phyloP scores from a whole-genome alignment of 2,797 vertebrate genomes.

The Myotis pilosus region DNA sequence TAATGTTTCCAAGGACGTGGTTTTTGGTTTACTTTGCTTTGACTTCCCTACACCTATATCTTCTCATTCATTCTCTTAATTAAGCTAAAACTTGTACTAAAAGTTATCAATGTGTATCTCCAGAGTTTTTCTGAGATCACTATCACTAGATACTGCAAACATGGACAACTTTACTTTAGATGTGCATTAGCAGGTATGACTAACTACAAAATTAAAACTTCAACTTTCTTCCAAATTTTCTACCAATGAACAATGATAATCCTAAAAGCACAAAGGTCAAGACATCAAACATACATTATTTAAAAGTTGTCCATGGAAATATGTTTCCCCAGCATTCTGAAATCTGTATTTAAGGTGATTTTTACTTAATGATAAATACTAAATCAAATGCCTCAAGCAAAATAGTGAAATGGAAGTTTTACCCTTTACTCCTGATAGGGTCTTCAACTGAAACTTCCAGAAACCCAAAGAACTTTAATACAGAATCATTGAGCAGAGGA shows the following conservation, averaged over 20 bases:
- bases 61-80: not conserved
- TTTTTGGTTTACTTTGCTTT: not conserved
- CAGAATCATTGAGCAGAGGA: not conserved
- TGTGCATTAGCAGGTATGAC: not conserved
- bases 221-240: not conserved
- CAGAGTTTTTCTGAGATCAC: not conserved
- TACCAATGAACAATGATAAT: not conserved
- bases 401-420: not conserved
- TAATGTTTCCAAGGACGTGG: not conserved
- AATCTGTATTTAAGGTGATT: not conserved
- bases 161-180: not conserved
- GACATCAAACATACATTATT: not conserved
- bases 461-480: not conserved
- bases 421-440: not conserved
- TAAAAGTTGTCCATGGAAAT: not conserved
- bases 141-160: not conserved
- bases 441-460: not conserved
- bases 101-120: not conserved
- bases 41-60: not conserved
- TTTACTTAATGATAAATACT: constrained; percentile 12
- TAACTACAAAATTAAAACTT: not conserved
- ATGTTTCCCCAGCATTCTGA: not conserved
- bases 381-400: constrained; percentile 13
- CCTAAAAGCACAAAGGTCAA: not conserved
- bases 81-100: not conserved